Evolutionary conservation across 2,797 vertebrate species (phyloP).

Genomic region (Gambelia wislizenii): DNA sequence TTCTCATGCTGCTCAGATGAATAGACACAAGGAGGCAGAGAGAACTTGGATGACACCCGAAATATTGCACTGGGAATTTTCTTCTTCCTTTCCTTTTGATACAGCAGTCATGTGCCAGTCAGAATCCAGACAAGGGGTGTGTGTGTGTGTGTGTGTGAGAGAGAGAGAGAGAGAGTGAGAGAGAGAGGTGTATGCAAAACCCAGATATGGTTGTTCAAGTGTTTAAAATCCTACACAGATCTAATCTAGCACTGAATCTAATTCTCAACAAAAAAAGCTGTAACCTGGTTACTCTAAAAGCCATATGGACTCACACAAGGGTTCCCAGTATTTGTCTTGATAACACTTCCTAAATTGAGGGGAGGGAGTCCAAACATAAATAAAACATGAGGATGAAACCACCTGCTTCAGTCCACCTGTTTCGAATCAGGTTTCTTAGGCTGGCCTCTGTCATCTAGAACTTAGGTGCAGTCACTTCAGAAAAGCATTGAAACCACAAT

Average conservation of each 20-base stretch:
- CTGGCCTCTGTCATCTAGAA: not conserved
- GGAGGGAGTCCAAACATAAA: not conserved
- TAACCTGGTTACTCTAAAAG: conserved; percentile 44
- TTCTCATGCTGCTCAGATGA: conserved; percentile 44
- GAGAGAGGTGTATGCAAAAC: not conserved
- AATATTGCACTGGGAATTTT: not conserved
- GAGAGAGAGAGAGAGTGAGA: conserved; percentile 25
- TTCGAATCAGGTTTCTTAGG: not conserved
- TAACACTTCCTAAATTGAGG: not conserved
- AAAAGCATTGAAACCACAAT: too few species aligned
- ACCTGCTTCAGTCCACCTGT: not conserved
- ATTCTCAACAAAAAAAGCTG: conserved; percentile 28
- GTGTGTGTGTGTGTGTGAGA: not conserved
- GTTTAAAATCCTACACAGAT: conserved; percentile 10
- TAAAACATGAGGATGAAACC: not conserved
- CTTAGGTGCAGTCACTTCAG: not conserved
- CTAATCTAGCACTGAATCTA: conserved; percentile 32
- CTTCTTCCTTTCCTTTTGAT: not conserved
- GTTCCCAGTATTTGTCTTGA: not conserved
- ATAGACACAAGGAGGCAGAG: conserved; percentile 41
- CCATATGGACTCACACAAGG: not conserved
- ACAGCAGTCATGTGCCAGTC: rapidly evolving
- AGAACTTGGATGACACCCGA: not conserved
- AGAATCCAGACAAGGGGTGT: not conserved
- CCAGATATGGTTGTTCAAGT: conserved; percentile 23